Base-by-base conservation (phyloP, 1,140 invertebrate species). In the Calliphora vicina region DNA sequence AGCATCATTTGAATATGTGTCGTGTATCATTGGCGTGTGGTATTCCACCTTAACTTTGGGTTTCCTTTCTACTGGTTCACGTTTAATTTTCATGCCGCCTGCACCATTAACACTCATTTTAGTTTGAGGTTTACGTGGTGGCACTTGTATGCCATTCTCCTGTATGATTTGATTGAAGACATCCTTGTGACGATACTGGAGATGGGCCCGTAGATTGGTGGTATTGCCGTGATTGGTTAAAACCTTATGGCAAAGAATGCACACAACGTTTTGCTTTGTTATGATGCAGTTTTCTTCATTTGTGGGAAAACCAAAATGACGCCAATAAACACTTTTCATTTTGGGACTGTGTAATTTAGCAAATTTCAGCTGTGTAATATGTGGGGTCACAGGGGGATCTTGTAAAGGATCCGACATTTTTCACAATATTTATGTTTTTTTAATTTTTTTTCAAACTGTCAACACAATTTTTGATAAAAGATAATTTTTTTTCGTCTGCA, bases 271-370 rank as follows among this genome's bases (percentile, higher is more conserved):
- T 5, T 93, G 90, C 90, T 93, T 93, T n/a, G 93, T 94, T 2
- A 94, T 87, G 82, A 94, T 93, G 82, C 92, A 91, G 61, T 93
- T 93, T 50, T 93, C 91, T 23, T 93, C 93, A 61, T 92, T 92
- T 0, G 93, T 93, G 71, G 93, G 93, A 89, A 94, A 94, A 17
- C 93, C 93, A 87, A 93, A 94, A 86, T 93, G 93, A 85, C 93
- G 93, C 93, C 93, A 94, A 86, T 94, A 94, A 71, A 93, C 93
- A 85, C 93, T 93, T 82, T 93, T 90, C 93, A 94, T 94, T 83
- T 90, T 90, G 8, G 88, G 88, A 78, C 87, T 88, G 80, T 90
- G 87, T 67, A 90, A 85, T 80, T 90, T 90, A 82, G 87, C 86
- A 35, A 89, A 89, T 74, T 89, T 89, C 15, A 84, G 73, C 12